Base-by-base conservation (phyloP, 2,797 vertebrate species). In the Protonibea diacanthus region DNA sequence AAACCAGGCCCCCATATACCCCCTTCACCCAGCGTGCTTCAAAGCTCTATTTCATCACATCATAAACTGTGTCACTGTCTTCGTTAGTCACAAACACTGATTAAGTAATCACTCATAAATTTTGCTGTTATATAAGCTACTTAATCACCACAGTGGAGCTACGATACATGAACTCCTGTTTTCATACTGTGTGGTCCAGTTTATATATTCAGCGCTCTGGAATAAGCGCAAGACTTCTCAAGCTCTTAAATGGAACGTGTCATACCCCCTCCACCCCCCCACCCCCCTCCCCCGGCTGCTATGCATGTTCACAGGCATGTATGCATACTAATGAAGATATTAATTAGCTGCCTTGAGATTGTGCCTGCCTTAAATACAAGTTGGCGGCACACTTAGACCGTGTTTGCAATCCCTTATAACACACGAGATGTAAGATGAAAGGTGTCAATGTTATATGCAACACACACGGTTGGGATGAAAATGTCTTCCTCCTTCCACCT, bases 261-360 rank as follows among this genome's bases (percentile, higher is more conserved):
- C 89, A 82, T 42, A 61, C 10, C 18, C 56, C 78, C 66, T 6
- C 5, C 29, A 29, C 25, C 29, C 29, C 1, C 29, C 29, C 6
- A 2, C 33, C 33, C 2, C 33, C 33, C 33, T 38, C 78, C 67
- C 64, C 23, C 14, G 45, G 45, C 52, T 23, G 1, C 75, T 62
- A 45, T 47, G 71, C 76, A 88, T 83, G 70, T 73, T 78, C 74
- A 81, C 83, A 70, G 84, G 81, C 85, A 89, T 81, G 86, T 55
- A 23, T 78, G 88, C 88, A 94, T 91, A 78, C 82, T 87, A 88
- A 88, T 90, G 88, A 86, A 88, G 78, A 88, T 80, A 88, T 93
- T 93, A 93, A 94, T 94, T 89, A 92, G 86, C 69, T 76, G 75
- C 79, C 83, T 81, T 69, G 79, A 90, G 89, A 91, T 91, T 66